Conservation (phyloP, 2,797 vertebrate genomes). For the Adelosebastes latens region DNA sequence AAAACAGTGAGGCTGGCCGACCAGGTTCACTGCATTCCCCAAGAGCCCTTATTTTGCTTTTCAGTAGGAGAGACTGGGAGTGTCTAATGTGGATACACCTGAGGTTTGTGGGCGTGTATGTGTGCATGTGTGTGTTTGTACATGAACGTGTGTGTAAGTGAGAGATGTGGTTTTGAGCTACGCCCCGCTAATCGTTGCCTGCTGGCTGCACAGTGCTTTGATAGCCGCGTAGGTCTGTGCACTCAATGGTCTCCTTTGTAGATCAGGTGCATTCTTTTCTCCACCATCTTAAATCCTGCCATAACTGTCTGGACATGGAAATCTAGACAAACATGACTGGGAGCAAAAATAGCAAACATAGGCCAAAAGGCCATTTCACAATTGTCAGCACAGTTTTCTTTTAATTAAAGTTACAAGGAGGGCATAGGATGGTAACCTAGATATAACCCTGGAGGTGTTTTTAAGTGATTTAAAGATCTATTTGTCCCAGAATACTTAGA, state of each 20-base stretch:
- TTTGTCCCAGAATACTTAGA: conserved; percentile 7
- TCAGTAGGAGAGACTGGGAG: conserved; percentile 65
- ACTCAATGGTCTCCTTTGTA: conserved; percentile 79
- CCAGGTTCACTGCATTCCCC: conserved; percentile 34
- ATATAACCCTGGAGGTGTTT: neutral
- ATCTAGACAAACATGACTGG: conserved; percentile 63
- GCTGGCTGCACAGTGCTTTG: conserved; percentile 75
- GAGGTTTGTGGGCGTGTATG: conserved; percentile 65
- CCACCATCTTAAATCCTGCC: conserved; percentile 57
- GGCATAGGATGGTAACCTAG: neutral
- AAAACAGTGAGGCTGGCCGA: conserved; percentile 31
- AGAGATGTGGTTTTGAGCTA: conserved; percentile 80
- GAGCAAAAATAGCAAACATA: conserved; percentile 54
- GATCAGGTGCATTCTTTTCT: conserved; percentile 78
- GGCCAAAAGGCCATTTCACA: conserved; percentile 19
- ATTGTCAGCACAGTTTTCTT: conserved; percentile 11
- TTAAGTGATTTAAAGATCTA: conserved; percentile 11
- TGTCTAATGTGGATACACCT: conserved; percentile 78
- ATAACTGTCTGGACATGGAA: conserved; percentile 74
- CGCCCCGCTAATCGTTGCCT: conserved; percentile 83
- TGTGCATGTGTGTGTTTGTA: conserved; percentile 36
- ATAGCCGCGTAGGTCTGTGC: conserved; percentile 69
- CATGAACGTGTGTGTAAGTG: conserved; percentile 50
- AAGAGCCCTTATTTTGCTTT: conserved; percentile 66
- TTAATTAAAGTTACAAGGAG: conserved; percentile 6